phyloP scores from a whole-genome alignment of 1,140 invertebrate genomes.

The Drosophila fuyamai region DNA sequence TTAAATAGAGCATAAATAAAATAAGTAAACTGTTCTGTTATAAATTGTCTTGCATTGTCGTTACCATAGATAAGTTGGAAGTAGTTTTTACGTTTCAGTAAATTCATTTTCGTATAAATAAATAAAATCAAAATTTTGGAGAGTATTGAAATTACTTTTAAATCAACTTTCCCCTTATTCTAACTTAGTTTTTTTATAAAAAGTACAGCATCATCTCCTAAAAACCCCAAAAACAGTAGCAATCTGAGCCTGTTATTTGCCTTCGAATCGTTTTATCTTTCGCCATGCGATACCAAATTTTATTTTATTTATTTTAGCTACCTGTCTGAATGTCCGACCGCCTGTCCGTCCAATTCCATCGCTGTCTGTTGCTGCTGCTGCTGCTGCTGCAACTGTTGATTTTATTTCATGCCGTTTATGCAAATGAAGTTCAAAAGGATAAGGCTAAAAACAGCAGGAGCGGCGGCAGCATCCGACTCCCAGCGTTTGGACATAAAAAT shows the following conservation, averaged over 20 bases:
- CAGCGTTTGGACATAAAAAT: slow-evolving; percentile 81
- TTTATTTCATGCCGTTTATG: slow-evolving; percentile 83
- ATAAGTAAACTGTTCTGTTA: no score
- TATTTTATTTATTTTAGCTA: slow-evolving; percentile 68
- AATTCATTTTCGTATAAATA: no score
- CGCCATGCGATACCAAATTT: slow-evolving; percentile 63
- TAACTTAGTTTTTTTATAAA: background rate
- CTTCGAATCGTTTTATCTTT: slow-evolving; percentile 62
- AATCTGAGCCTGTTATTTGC: slow-evolving; percentile 71
- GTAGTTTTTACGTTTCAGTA: no score
- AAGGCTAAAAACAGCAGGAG: slow-evolving; percentile 69
- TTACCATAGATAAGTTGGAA: no score
- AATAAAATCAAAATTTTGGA: no score
- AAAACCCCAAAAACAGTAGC: slow-evolving; percentile 38
- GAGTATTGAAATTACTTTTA: background rate
- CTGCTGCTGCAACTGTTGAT: slow-evolving; percentile 76
- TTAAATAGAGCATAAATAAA: no score
- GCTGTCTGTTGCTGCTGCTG: slow-evolving; percentile 52
- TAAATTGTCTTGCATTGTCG: no score
- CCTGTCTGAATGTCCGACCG: slow-evolving; percentile 53
- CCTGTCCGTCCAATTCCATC: slow-evolving; percentile 27
- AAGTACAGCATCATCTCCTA: background rate
- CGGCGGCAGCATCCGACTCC: slow-evolving; percentile 19
- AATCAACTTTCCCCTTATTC: background rate
- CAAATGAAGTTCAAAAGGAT: slow-evolving; percentile 83